A percentile compares a stretch with the other conserved stretches of the same genome.
phyloP scores from a whole-genome alignment of 2,113 vertebrate species.

The Pangasianodon gigas region DNA sequence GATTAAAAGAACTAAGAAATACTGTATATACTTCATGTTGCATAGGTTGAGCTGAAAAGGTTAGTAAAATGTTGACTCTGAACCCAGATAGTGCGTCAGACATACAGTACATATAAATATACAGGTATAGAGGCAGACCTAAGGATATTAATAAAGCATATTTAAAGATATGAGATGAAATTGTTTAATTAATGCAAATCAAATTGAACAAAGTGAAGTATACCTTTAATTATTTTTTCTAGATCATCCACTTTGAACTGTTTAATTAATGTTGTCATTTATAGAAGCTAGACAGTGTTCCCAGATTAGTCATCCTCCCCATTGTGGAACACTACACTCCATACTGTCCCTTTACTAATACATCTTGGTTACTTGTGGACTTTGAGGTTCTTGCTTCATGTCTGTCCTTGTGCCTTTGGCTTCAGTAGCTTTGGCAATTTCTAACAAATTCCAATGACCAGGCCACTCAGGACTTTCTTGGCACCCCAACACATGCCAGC shows the following conservation, averaged over 20 bases:
- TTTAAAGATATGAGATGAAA: neutral
- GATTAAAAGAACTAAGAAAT: neutral
- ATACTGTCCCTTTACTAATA: neutral
- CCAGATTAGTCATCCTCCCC: neutral
- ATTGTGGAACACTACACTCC: neutral
- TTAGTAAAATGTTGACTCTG: neutral
- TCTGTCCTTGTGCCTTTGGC: neutral
- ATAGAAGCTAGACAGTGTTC: neutral
- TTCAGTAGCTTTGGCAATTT: neutral
- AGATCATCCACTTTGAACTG: neutral
- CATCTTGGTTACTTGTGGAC: neutral
- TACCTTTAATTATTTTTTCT: neutral
- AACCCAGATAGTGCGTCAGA: neutral
- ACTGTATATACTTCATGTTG: neutral
- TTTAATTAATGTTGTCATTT: neutral
- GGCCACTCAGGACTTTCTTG: neutral
- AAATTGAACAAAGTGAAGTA: neutral
- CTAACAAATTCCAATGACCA: neutral
- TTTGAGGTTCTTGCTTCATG: neutral
- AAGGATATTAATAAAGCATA: neutral
- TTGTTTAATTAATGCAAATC: neutral
- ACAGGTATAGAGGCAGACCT: neutral
- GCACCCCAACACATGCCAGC: constrained; percentile 8
- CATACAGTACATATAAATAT: neutral
- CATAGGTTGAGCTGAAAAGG: neutral